These are phyloP conservation scores for Sebastiscus tertius DNA, from an alignment of 2,797 vertebrate genomes.

Conservation along the genomic window DNA sequence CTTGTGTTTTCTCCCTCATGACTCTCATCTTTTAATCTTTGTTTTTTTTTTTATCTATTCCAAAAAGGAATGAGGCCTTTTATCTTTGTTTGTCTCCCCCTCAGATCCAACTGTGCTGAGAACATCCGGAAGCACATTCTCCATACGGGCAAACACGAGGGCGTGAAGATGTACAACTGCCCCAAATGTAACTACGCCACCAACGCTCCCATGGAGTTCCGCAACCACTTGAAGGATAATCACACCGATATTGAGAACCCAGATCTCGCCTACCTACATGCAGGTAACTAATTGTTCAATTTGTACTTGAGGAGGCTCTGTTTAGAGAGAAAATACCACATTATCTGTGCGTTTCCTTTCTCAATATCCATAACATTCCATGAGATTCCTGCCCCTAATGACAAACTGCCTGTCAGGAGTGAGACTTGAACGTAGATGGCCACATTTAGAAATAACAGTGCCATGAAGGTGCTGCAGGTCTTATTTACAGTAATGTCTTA, in stretches of 20 bases:
- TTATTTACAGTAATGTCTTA: background rate
- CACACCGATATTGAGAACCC: conserved; percentile 97
- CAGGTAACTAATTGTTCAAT: conserved; percentile 80
- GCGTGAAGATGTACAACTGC: conserved; percentile 99
- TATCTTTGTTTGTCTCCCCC: conserved; percentile 42
- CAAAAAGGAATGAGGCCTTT: conserved; percentile 30
- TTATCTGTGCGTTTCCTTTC: background rate
- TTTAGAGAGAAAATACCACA: background rate
- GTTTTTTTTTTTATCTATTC: conserved; percentile 8
- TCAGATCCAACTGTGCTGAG: conserved; percentile 98
- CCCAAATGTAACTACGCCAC: conserved; percentile 93
- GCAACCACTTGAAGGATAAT: conserved; percentile 95
- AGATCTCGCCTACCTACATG: conserved; percentile 96
- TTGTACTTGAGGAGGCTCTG: background rate
- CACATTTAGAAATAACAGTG: conserved; percentile 2
- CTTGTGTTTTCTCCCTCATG: conserved; percentile 41
- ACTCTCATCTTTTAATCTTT: conserved; percentile 44
- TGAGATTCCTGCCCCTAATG: background rate
- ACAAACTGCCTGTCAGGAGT: background rate
- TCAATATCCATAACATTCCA: background rate
- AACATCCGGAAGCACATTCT: conserved; percentile 99
- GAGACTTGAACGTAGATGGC: background rate
- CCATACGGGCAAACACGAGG: conserved; percentile 97
- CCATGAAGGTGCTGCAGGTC: background rate
- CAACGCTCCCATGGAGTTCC: conserved; percentile 95